Evolutionary conservation across 2,888 invertebrate genomes (phyloP).

Genomic region (Ochropacha duplaris): DNA sequence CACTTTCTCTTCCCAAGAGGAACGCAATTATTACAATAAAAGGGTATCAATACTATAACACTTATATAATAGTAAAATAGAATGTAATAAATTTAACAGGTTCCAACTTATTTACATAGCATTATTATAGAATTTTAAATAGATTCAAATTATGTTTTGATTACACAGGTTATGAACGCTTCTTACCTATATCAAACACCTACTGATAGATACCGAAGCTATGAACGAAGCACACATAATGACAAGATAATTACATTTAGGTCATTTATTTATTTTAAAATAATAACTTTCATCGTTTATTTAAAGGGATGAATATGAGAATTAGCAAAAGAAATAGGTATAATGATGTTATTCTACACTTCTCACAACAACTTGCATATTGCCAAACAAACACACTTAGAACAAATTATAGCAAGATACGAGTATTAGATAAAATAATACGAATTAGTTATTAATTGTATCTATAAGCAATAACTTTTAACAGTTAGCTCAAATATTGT

Average conservation of each 20-base stretch:
- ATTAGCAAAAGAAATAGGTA: background rate
- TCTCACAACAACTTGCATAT: constrained; percentile 33
- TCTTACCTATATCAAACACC: background rate
- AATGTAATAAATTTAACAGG: constrained; percentile 82
- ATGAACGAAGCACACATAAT: constrained; percentile 1
- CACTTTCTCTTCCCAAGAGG: constrained; percentile 53
- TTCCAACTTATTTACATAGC: constrained; percentile 79
- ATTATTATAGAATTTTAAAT: constrained; percentile 24
- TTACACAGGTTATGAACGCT: constrained; percentile 1
- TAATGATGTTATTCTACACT: background rate
- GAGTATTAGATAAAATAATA: constrained; percentile 39
- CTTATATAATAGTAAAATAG: constrained; percentile 80
- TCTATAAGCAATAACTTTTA: background rate
- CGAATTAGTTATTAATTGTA: constrained; percentile 9
- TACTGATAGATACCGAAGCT: background rate
- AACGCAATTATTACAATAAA: constrained; percentile 65
- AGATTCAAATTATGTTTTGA: constrained; percentile 15
- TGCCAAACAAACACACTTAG: constrained; percentile 31
- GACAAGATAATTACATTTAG: background rate
- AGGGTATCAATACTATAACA: constrained; percentile 78
- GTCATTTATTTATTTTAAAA: background rate
- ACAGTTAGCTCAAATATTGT: background rate
- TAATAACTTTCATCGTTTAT: background rate
- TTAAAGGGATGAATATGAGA: background rate
- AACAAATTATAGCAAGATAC: constrained; percentile 37